These are phyloP conservation scores for Lordiphosa collinella DNA, from an alignment of 1,140 invertebrate genomes.

Conservation along the genomic window DNA sequence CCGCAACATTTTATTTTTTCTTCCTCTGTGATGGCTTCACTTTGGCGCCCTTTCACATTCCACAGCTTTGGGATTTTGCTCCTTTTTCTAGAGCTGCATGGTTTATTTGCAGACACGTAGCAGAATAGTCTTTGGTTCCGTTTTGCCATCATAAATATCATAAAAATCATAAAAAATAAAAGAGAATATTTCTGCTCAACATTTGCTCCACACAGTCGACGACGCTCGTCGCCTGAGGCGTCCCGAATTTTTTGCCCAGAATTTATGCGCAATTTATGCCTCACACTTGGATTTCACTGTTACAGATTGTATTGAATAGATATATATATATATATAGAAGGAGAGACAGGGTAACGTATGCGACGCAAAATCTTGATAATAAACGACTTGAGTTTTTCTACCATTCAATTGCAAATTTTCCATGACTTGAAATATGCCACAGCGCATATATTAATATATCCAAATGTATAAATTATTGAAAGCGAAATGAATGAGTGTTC, in stretches of 20 bases:
- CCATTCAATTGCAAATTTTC: constrained; percentile 67
- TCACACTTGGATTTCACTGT: constrained; percentile 60
- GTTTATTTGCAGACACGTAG: constrained; percentile 74
- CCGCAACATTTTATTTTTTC: constrained; percentile 65
- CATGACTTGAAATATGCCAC: constrained; percentile 43
- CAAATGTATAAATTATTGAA: too few relatives aligned
- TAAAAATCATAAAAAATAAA: constrained; percentile 48
- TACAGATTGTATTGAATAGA: constrained; percentile 75
- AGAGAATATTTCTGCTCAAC: constrained; percentile 15
- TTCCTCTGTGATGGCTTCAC: constrained; percentile 56
- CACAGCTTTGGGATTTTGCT: constrained; percentile 35
- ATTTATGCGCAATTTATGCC: constrained; percentile 75
- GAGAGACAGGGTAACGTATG: constrained; percentile 36
- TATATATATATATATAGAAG: constrained; percentile 33
- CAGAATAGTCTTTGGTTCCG: constrained; percentile 13
- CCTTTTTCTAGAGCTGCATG: constrained; percentile 49
- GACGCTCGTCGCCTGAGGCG: constrained; percentile 1
- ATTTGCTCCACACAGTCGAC: neutral
- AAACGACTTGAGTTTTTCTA: constrained; percentile 47
- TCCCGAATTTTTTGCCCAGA: constrained; percentile 3
- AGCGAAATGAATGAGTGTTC: too few relatives aligned
- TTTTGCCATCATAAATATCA: constrained; percentile 69
- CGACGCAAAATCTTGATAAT: constrained; percentile 47
- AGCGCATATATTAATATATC: constrained; percentile 10
- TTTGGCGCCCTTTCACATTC: constrained; percentile 34